A percentile compares a stretch with the other conserved stretches of the same genome.
These are phyloP conservation scores for Orchesella cincta DNA, from an alignment of 1,140 invertebrate genomes.

Conservation along the genomic window DNA sequence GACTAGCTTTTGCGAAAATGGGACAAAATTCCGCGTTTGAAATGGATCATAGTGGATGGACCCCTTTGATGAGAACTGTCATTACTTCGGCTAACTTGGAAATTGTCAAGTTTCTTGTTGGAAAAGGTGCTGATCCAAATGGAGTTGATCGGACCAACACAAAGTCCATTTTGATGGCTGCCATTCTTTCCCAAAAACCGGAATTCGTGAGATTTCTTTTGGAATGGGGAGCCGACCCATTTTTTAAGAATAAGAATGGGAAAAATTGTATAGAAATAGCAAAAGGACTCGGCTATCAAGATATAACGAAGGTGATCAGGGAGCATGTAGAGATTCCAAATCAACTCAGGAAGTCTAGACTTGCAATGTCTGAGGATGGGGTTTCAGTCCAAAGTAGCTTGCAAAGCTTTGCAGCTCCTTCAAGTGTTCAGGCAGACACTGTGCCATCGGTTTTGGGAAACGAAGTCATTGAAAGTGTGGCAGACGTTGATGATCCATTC, in stretches of 20 bases:
- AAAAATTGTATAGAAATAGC: slow-evolving; percentile 37
- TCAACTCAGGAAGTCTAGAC: too few relatives aligned
- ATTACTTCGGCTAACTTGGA: slow-evolving; percentile 26
- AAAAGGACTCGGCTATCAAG: not conserved
- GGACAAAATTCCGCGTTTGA: slow-evolving; percentile 12
- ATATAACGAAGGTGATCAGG: not conserved
- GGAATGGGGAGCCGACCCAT: slow-evolving; percentile 33
- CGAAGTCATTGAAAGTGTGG: too few relatives aligned
- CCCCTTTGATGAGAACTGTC: slow-evolving; percentile 37
- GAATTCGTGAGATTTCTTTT: slow-evolving; percentile 38
- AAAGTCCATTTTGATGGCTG: slow-evolving; percentile 44
- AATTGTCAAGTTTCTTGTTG: slow-evolving; percentile 33
- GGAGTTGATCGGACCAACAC: slow-evolving; percentile 23
- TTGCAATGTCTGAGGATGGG: too few relatives aligned
- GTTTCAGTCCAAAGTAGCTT: too few relatives aligned
- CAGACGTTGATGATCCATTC: too few relatives aligned
- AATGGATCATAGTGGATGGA: slow-evolving; percentile 39
- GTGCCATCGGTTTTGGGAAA: too few relatives aligned
- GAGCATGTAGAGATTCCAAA: not conserved
- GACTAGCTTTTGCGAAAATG: slow-evolving; percentile 28
- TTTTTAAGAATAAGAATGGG: slow-evolving; percentile 39
- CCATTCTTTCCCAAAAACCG: slow-evolving; percentile 24
- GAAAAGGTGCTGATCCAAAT: slow-evolving; percentile 35
- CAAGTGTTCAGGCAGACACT: too few relatives aligned
- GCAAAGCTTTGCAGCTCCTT: too few relatives aligned